Percentiles rank a stretch among this genome's conserved stretches.
Evolutionary conservation across 2,888 invertebrate species (phyloP).

Genomic region (Noctua fimbriata): DNA sequence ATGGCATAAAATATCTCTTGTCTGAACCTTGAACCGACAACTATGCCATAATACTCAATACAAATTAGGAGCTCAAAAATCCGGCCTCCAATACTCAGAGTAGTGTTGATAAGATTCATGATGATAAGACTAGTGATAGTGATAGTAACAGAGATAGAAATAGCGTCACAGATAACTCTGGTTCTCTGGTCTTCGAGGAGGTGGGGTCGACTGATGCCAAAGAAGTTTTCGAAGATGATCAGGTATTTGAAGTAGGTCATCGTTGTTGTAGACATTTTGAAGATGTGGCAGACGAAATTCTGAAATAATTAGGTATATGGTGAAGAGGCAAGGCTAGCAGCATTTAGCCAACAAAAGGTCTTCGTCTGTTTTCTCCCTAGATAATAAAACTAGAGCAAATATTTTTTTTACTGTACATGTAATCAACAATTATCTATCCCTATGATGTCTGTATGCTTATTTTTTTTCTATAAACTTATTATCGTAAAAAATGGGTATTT

Average conservation of each 20-base stretch:
- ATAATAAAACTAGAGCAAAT: background rate
- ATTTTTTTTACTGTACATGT: background rate
- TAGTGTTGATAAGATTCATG: constrained; percentile 63
- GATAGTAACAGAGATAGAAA: constrained; percentile 58
- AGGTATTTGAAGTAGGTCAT: constrained; percentile 65
- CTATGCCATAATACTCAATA: constrained; percentile 67
- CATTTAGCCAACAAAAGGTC: background rate
- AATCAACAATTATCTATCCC: no score
- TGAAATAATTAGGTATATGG: background rate
- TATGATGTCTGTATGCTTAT: no score
- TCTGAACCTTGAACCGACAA: constrained; percentile 60
- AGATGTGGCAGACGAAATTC: background rate
- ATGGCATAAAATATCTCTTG: constrained; percentile 68
- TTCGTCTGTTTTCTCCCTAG: background rate
- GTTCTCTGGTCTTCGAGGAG: constrained; percentile 65
- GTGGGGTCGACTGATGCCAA: constrained; percentile 77
- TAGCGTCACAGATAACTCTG: constrained; percentile 68
- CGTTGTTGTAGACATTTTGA: constrained; percentile 54
- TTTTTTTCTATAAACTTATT: no score
- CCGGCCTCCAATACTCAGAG: constrained; percentile 31
- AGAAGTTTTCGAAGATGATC: constrained; percentile 74
- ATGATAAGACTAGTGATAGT: constrained; percentile 53
- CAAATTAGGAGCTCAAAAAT: constrained; percentile 62
- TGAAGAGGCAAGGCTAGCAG: background rate
- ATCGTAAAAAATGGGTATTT: no score